Evolutionary conservation across 2,113 vertebrate species (phyloP), one percentile per base, ranked within the genome.

Genomic region (Holacanthus passer): DNA sequence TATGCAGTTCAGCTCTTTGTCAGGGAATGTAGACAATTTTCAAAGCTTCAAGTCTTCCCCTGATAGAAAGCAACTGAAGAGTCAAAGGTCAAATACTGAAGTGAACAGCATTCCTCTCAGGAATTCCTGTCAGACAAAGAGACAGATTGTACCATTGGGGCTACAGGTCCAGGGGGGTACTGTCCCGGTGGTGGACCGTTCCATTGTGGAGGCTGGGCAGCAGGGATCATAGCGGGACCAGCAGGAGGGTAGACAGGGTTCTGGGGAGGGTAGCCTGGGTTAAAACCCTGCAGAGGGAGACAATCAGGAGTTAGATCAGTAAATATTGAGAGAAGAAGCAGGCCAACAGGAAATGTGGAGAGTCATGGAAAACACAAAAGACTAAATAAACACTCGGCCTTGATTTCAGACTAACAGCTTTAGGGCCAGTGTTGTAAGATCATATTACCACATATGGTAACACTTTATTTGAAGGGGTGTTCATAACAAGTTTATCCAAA

Each of bases 191-290:
- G 85, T 55, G 88, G 81, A 24, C 78, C 83, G 4, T 59, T 88
- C 88, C 82, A 93, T 7, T 88, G 87, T 7, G 86, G 83, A 35
- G 59, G 48, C 70, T 88, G 89, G 52, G 41, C 70, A 14, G 88
- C 68, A 27, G 77, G 47, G 2, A 39, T 16, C 39, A 77, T 56
- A 31, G 71, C 39, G 37, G 70, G 82, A 29, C 55, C 72, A 29
- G 27, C 67, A 59, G 87, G 78, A n/a, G 90, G 87, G 52, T 92
- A 93, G 35, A 1, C 8, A 0, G 86, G 82, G 64, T 91, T 86
- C n/a, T 72, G 77, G 5, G 80, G 72, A 14, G 87, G 82, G 55
- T 91, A 90, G 8, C 11, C 47, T 3, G 84, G 85, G 77, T 89
- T 89, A 22, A 59, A 76, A 5, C 83, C 83, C 90, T 93, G 64